Base-by-base conservation (phyloP, 2,888 invertebrate genomes). In the Rotaria socialis region DNA sequence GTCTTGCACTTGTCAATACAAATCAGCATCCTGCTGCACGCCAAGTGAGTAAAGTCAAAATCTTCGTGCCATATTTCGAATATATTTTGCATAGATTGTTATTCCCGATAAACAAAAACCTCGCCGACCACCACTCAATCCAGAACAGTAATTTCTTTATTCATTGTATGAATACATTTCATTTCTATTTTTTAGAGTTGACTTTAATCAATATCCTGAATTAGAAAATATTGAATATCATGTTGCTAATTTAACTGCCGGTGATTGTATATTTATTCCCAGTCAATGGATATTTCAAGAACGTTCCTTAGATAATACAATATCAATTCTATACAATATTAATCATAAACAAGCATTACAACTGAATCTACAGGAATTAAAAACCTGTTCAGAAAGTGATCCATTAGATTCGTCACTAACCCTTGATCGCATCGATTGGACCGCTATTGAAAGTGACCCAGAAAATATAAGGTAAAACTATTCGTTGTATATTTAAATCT, bases 231-330 rank as follows among this genome's bases (percentile, higher is more conserved):
- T 87, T 50, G 85, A 87, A 27, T 87, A 87, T 85, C 43, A 87
- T 84, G 47, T 43, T 50, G 58, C 84, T 11, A 85, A 85, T 85
- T 52, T 87, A 84, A 50, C 86, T 22, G 85, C 87, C 35, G 87
- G 87, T n/a, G 87, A 87, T 84, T 87, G 87, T 80, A 27, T 87
- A 27, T 87, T 86, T 41, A 88, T 87, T 58, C 87, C 87, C 7
- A 85, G 50, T 22, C 50, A 56, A 56, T 87, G 87, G 87, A 84
- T 87, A 41, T 50, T 50, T 47, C 11, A 80, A 3, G 43, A 47
- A 80, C 50, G n/a, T n/a, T 43, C 80, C 3, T 4, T 43, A 47
- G 80, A 43, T 43, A 50, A 10, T n/a, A 80, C 50, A 19, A 41
- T 67, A 67, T 16, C 67, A 0, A 35, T 67, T 16, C 19, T 67